phyloP scores from a whole-genome alignment of 2,797 vertebrate genomes.

The Miichthys miiuy region DNA sequence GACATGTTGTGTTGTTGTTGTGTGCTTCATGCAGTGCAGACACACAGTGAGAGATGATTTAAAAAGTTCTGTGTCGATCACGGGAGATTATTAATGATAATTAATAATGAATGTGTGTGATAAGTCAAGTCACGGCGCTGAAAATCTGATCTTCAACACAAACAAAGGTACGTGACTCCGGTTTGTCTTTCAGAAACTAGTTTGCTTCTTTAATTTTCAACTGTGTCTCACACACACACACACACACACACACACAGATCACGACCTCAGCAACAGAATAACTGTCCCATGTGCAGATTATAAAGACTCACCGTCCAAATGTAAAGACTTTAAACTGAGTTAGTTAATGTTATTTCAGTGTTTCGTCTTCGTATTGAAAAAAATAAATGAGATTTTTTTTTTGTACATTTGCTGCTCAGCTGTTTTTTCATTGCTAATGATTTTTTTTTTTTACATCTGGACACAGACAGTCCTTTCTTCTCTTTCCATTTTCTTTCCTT shows the following conservation, averaged over 20 bases:
- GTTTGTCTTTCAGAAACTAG: not conserved
- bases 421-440: not conserved
- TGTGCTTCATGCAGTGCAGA: too few relatives aligned
- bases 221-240: not conserved
- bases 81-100: not conserved
- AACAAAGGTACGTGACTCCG: not conserved
- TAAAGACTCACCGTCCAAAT: not conserved
- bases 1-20: not conserved
- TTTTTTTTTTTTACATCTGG: not conserved
- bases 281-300: not conserved
- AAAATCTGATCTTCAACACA: not conserved
- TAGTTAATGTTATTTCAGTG: not conserved
- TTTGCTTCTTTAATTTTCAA: not conserved
- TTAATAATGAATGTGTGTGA: too few relatives aligned
- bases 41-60: not conserved
- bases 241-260: not conserved
- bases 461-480: not conserved
- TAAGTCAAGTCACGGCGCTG: not conserved
- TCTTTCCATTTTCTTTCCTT: not conserved
- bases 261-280: not conserved
- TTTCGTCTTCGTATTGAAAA: not conserved
- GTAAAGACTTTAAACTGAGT: not conserved
- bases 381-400: not conserved
- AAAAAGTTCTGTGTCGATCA: not conserved
- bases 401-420: not conserved